These are phyloP conservation scores for Sycophila sp. DNA, from an alignment of 1,140 invertebrate genomes.

Conservation along the genomic window DNA sequence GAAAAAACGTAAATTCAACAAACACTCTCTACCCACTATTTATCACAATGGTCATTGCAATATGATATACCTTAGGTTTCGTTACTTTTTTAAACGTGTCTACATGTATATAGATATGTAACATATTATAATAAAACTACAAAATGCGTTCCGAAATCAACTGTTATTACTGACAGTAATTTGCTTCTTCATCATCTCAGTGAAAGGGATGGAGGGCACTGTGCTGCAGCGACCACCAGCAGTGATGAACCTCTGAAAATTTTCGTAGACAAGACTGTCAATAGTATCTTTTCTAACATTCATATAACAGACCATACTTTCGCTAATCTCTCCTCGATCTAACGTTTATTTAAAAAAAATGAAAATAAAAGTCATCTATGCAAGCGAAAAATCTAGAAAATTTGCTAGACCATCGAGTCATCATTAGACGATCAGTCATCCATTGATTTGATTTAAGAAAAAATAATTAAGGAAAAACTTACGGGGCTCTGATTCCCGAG, in stretches of 20 bases:
- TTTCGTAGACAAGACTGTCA: conserved; percentile 5
- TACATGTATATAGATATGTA: not conserved
- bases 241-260: conserved; percentile 24
- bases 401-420: not conserved
- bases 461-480: conserved; percentile 30
- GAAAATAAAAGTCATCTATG: not conserved
- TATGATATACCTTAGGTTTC: conserved; percentile 8
- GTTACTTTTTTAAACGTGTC: conserved; percentile 8
- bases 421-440: not conserved
- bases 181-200: conserved; percentile 30
- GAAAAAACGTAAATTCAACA: not conserved
- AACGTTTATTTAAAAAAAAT: not conserved
- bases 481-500: conserved; percentile 63
- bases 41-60: not conserved
- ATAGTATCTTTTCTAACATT: not conserved
- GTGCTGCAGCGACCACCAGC: conserved; percentile 1
- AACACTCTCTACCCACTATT: conserved; percentile 17
- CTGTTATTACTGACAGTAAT: conserved; percentile 36
- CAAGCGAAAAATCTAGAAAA: not conserved
- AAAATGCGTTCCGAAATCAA: conserved; percentile 29
- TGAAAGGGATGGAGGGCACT: conserved; percentile 6
- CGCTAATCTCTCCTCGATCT: not conserved
- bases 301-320: not conserved
- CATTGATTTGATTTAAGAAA: too few species aligned
- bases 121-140: conserved; percentile 23